Conservation (phyloP, 2,113 vertebrate species). For the Boleophthalmus pectinirostris region DNA sequence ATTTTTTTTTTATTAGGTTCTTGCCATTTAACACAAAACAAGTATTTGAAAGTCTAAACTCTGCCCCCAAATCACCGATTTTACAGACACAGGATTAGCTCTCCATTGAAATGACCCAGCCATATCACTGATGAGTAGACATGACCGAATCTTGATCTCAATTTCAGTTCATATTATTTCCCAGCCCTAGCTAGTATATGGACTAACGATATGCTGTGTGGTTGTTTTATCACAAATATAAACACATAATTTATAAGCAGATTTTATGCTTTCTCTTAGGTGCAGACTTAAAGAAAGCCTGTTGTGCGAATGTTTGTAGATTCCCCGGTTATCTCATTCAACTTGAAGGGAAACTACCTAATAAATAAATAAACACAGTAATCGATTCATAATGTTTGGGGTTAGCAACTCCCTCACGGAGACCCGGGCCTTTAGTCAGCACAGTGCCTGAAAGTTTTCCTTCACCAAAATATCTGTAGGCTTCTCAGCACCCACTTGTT, state of each 20-base stretch:
- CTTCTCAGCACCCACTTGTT: slow-evolving; percentile 20
- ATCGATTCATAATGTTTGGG: slow-evolving; percentile 9
- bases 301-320: background rate
- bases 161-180: too few relatives aligned
- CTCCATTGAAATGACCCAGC: too few relatives aligned
- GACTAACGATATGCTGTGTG: too few relatives aligned
- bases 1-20: too few relatives aligned
- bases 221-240: background rate
- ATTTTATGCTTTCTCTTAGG: background rate
- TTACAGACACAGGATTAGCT: too few relatives aligned
- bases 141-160: too few relatives aligned
- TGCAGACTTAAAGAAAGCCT: background rate
- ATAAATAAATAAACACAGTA: slow-evolving; percentile 6
- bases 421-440: background rate
- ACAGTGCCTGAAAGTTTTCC: background rate
- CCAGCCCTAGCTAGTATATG: too few relatives aligned
- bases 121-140: too few relatives aligned
- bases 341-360: background rate
- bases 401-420: slow-evolving; percentile 1
- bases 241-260: background rate
- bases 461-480: slow-evolving; percentile 10
- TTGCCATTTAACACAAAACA: too few relatives aligned
- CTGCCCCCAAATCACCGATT: too few relatives aligned
- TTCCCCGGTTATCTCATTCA: slow-evolving; percentile 21
- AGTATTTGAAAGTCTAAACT: too few relatives aligned